A percentile compares a stretch with the other conserved stretches of the same genome.
Conservation (phyloP, 2,888 invertebrate species). For the Thyatira batis region DNA sequence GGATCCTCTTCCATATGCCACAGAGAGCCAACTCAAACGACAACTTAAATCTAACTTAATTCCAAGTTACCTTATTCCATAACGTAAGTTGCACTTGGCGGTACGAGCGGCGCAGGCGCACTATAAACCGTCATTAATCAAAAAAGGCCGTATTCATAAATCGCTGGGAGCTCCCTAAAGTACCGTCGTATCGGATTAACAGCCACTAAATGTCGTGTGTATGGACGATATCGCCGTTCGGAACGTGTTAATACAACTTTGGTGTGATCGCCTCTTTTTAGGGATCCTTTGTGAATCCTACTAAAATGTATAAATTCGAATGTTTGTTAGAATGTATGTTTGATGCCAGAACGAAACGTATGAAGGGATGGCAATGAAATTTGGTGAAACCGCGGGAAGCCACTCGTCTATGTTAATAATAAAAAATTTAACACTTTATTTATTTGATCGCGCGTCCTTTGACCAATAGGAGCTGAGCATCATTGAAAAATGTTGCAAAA, state of each 20-base stretch:
- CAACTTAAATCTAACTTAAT: neutral
- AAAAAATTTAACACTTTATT: too few species aligned
- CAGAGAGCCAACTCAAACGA: neutral
- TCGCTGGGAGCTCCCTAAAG: slow-evolving; percentile 51
- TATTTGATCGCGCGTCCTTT: too few species aligned
- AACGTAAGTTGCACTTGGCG: neutral
- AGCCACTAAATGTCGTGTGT: slow-evolving; percentile 40
- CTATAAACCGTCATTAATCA: slow-evolving; percentile 45
- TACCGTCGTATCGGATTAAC: slow-evolving; percentile 59
- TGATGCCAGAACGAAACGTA: too few species aligned
- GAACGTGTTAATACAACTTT: slow-evolving; percentile 57
- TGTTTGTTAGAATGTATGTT: too few species aligned
- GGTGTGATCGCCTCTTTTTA: slow-evolving; percentile 31
- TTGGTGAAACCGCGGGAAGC: too few species aligned
- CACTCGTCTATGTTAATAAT: too few species aligned
- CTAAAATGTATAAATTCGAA: slow-evolving; percentile 2
- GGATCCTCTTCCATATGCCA: neutral
- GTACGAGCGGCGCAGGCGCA: neutral
- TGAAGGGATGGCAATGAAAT: too few species aligned
- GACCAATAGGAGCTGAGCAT: too few species aligned
- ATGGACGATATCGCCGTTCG: slow-evolving; percentile 41
- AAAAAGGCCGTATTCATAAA: slow-evolving; percentile 51
- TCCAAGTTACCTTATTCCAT: neutral
- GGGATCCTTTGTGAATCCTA: slow-evolving; percentile 25
- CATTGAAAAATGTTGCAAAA: too few species aligned